Percentiles rank a stretch among this genome's conserved stretches.
Evolutionary conservation across 2,113 vertebrate genomes (phyloP).

Genomic region (Pygoscelis adeliae): DNA sequence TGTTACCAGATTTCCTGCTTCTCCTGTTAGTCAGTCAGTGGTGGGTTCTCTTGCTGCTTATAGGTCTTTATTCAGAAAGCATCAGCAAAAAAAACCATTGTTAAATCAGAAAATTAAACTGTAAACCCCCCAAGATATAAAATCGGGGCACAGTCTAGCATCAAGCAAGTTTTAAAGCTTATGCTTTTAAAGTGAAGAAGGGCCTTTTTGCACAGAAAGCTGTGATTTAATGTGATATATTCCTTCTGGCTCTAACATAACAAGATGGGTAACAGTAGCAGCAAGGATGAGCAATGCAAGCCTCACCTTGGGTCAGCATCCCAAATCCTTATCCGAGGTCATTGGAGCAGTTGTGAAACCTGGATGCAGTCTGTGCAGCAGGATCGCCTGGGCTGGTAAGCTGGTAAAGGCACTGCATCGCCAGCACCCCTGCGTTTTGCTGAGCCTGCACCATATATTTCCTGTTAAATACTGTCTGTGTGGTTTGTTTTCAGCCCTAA

Average conservation of each 20-base stretch:
- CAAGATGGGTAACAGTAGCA: not conserved
- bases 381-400: not conserved
- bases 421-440: fast-evolving
- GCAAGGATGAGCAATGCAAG: not conserved
- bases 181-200: not conserved
- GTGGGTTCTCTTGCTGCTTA: not conserved
- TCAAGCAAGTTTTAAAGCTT: not conserved
- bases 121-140: not conserved
- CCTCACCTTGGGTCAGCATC: not conserved
- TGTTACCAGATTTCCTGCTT: not conserved
- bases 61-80: not conserved
- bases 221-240: not conserved
- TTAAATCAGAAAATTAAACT: not conserved
- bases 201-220: not conserved
- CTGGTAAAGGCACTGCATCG: no score
- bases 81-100: not conserved
- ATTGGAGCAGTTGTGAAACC: not conserved
- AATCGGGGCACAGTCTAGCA: not conserved
- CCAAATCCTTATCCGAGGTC: not conserved
- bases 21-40: not conserved
- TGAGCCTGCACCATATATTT: not conserved
- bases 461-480: not conserved
- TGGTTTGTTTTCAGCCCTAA: not conserved
- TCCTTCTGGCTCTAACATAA: not conserved
- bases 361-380: not conserved